A percentile compares a stretch with the other conserved stretches of the same genome.
Conservation (phyloP, 2,888 invertebrate genomes). For the Mylabris sibirica region DNA sequence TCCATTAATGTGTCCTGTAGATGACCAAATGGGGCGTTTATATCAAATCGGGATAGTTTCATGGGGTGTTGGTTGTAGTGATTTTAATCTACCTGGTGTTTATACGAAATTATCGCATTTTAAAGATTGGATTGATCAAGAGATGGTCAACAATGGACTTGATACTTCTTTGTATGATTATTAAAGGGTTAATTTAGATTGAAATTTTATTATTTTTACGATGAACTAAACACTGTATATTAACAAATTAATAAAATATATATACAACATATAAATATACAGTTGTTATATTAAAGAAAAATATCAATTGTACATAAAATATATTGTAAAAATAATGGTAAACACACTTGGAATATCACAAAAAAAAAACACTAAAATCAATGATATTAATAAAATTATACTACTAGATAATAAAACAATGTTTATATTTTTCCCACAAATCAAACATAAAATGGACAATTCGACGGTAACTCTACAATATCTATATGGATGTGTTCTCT, state of each 20-base stretch:
- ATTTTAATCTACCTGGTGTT: conserved; percentile 74
- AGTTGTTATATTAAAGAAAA: conserved; percentile 21
- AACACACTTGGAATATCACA: conserved; percentile 32
- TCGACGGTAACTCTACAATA: conserved; percentile 9
- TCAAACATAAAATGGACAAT: conserved; percentile 20
- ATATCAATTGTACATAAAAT: conserved; percentile 33
- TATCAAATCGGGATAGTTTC: conserved; percentile 81
- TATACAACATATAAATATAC: conserved; percentile 46
- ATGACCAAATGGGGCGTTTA: conserved; percentile 66
- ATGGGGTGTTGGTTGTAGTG: conserved; percentile 88
- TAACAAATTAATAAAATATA: conserved; percentile 50
- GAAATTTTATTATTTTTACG: conserved; percentile 7
- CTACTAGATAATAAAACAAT: conserved; percentile 22
- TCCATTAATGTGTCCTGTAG: conserved; percentile 73
- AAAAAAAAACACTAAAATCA: not conserved
- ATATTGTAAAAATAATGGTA: conserved; percentile 35
- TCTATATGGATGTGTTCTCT: not conserved
- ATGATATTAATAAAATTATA: not conserved
- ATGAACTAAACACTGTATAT: conserved; percentile 39
- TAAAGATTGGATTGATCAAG: conserved; percentile 75
- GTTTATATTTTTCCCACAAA: conserved; percentile 9
- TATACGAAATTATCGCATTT: conserved; percentile 76
- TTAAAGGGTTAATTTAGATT: not conserved
- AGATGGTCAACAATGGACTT: conserved; percentile 58
- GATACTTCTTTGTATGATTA: not conserved